Base-by-base conservation (phyloP, 2,888 invertebrate genomes). In the Drosophila hawaiiensis region DNA sequence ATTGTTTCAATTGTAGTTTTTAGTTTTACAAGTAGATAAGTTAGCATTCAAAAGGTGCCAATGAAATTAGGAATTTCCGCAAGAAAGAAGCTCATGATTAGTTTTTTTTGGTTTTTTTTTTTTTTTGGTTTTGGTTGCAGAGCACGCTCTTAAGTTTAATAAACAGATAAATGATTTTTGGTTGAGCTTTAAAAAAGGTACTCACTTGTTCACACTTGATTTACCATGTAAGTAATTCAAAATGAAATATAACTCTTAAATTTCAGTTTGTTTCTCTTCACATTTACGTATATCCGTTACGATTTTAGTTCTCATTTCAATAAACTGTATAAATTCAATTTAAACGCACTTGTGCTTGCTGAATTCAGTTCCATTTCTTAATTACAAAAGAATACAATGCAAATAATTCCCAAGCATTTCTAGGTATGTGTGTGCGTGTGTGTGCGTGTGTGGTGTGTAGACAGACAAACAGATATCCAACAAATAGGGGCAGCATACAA, bases 211-310 rank as follows among this genome's bases (percentile, higher is more conserved):
- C 28, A 59, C 64, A 66, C 31, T 65, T 66, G n/a, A 49, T 49
- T 53, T 49, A 56, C 25, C 35, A 61, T 14, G 47, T 59, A 63
- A 33, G 39, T 58, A 50, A 64, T 65, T 47, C 65, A 41, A 73
- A 73, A 59, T 52, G 10, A 68, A 84, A 84, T 75, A 74, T 83
- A 78, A 88, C 85, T 82, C 68, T 76, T 82, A 82, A 78, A 76
- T 74, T 80, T 91, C 90, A 82, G 90, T 91, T 86, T 91, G 75
- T 91, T 75, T 84, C 75, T 88, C 78, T 80, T 80, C 64, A 73
- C 78, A 76, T 76, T 91, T 92, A 91, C 92, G 92, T 91, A 92
- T 91, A 92, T 91, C 71, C 90, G 91, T 92, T 86, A 77, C 85
- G 74, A 84, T 84, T 74, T 59, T 68, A 62, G 63, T 82, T 72